These are phyloP conservation scores for Monochamus alternatus DNA, from an alignment of 2,888 invertebrate genomes.

Conservation along the genomic window DNA sequence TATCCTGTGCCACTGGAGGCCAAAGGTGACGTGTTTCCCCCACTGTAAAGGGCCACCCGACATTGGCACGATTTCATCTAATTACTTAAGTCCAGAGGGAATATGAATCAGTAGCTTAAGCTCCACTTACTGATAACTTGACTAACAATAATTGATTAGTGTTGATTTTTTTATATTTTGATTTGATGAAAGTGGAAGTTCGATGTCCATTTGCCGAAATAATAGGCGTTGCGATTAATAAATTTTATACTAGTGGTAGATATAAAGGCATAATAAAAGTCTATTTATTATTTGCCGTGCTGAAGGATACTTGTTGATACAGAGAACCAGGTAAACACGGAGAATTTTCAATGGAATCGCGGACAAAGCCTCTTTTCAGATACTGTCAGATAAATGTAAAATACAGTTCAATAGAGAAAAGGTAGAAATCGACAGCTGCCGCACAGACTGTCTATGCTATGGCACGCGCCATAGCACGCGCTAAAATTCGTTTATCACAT, in stretches of 20 bases:
- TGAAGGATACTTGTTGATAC: constrained; percentile 51
- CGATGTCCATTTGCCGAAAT: constrained; percentile 31
- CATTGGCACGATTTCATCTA: too few species aligned
- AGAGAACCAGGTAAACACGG: constrained; percentile 51
- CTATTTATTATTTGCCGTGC: constrained; percentile 43
- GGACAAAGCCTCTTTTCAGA: constrained; percentile 56
- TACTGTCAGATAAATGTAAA: constrained; percentile 56
- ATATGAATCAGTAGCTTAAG: too few species aligned
- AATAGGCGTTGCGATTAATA: constrained; percentile 36
- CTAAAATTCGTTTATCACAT: constrained; percentile 50
- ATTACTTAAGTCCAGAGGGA: too few species aligned
- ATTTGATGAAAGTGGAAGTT: constrained; percentile 16
- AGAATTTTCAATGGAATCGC: constrained; percentile 48
- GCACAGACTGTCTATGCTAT: constrained; percentile 47
- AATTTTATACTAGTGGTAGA: constrained; percentile 35
- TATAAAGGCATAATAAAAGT: constrained; percentile 46
- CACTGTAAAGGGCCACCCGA: too few species aligned
- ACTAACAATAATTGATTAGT: too few species aligned
- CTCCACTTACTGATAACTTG: too few species aligned
- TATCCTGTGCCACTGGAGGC: neutral
- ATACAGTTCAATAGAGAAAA: constrained; percentile 54
- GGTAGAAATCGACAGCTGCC: constrained; percentile 57
- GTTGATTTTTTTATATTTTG: neutral
- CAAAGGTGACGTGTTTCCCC: too few species aligned
- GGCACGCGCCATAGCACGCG: constrained; percentile 58